Evolutionary conservation across 2,113 vertebrate species (phyloP).

Genomic region (Myotis davidii): DNA sequence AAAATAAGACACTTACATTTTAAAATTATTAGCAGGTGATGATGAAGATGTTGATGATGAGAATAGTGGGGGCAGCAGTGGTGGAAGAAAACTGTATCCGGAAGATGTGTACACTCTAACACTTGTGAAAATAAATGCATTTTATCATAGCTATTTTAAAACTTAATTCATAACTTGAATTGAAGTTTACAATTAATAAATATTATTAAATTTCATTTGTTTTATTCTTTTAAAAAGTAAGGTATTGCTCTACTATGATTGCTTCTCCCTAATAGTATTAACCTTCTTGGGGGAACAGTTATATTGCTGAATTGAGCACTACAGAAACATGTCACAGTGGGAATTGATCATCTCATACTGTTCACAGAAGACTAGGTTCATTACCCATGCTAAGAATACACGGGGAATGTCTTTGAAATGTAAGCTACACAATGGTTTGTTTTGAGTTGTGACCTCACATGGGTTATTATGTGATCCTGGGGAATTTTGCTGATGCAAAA

Average conservation of each 20-base stretch:
- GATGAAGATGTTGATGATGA: too few species aligned
- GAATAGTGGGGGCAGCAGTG: rapidly evolving
- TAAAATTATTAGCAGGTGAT: background rate
- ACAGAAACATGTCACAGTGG: slow-evolving; percentile 27
- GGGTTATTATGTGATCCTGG: background rate
- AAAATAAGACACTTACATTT: background rate
- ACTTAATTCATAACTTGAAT: background rate
- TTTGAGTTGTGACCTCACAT: slow-evolving; percentile 34
- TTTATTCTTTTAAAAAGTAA: background rate
- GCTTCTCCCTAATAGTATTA: background rate
- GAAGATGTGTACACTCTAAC: background rate
- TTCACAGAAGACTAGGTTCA: slow-evolving; percentile 43
- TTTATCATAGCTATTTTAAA: background rate
- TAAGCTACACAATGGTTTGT: slow-evolving; percentile 49
- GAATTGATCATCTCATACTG: slow-evolving; percentile 16
- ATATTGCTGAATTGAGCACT: background rate
- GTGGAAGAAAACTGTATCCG: too few species aligned
- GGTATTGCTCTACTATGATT: background rate
- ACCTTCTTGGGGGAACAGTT: slow-evolving; percentile 5
- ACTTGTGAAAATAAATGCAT: background rate
- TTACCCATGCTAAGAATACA: slow-evolving; percentile 42
- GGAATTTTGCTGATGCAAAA: slow-evolving; percentile 57
- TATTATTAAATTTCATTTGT: background rate
- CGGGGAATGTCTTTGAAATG: slow-evolving; percentile 38
- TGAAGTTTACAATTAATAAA: background rate